These are phyloP conservation scores for Dynastes grantii DNA, from an alignment of 2,888 invertebrate species.

Conservation along the genomic window DNA sequence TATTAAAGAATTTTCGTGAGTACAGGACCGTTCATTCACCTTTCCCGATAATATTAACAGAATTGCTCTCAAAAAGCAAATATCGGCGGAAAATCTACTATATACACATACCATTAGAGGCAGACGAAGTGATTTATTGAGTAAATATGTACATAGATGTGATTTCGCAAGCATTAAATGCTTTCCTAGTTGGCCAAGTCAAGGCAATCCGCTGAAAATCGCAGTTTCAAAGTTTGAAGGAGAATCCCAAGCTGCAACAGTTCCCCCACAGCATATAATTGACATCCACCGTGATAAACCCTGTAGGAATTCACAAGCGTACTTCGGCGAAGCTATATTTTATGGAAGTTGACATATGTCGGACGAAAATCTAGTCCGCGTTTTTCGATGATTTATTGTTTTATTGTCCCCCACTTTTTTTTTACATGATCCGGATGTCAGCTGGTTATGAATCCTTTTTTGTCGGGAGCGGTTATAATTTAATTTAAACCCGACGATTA, in stretches of 20 bases:
- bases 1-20: no score
- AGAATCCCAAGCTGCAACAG: not conserved
- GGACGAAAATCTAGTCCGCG: conserved; percentile 63
- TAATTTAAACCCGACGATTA: conserved; percentile 52
- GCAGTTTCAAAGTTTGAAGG: not conserved
- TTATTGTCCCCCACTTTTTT: conserved; percentile 61
- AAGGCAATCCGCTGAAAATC: no score
- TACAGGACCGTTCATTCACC: no score
- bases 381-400: conserved; percentile 62
- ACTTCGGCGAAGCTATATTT: conserved; percentile 55
- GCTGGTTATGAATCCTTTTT: conserved; percentile 61
- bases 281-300: not conserved
- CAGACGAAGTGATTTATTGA: no score
- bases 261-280: not conserved
- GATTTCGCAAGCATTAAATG: not conserved
- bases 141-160: not conserved
- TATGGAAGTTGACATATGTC: conserved; percentile 61
- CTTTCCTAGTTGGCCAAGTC: not conserved
- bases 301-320: not conserved
- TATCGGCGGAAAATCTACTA: no score
- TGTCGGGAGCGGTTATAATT: conserved; percentile 56
- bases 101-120: no score
- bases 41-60: no score
- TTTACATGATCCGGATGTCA: conserved; percentile 60
- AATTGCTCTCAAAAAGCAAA: no score